Percentiles rank a stretch among this genome's conserved stretches.
phyloP scores from a whole-genome alignment of 2,888 invertebrate species.

The Axea sp. region DNA sequence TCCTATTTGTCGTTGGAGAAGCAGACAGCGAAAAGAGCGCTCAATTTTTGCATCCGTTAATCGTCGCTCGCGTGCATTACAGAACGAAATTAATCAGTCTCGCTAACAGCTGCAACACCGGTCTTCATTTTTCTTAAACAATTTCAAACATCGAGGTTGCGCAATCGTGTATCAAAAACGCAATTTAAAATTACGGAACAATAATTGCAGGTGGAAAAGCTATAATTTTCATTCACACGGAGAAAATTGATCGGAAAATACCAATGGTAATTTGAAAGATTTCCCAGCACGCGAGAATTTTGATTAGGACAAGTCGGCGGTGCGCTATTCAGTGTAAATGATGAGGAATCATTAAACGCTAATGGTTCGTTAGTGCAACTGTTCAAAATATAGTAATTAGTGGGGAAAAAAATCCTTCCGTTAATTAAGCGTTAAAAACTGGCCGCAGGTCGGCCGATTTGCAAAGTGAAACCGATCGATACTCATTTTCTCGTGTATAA shows the following conservation, averaged over 20 bases:
- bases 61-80: no score
- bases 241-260: constrained; percentile 3
- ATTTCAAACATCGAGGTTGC: no score
- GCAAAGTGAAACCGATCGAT: constrained; percentile 4
- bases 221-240: not conserved
- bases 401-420: not conserved
- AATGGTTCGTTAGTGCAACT: constrained; percentile 7
- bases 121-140: no score
- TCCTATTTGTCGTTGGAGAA: no score
- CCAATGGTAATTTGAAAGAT: not conserved
- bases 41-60: no score
- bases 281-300: not conserved
- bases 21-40: no score
- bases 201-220: no score
- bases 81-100: no score
- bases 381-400: constrained; percentile 3
- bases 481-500: not conserved
- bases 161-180: no score
- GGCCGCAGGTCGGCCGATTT: not conserved
- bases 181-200: no score
- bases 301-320: not conserved
- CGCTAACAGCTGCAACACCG: no score
- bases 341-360: not conserved
- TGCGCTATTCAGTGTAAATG: not conserved
- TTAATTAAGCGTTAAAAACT: constrained; percentile 1